Evolutionary conservation across 2,888 invertebrate species (phyloP).

Genomic region (Apeira syringaria): DNA sequence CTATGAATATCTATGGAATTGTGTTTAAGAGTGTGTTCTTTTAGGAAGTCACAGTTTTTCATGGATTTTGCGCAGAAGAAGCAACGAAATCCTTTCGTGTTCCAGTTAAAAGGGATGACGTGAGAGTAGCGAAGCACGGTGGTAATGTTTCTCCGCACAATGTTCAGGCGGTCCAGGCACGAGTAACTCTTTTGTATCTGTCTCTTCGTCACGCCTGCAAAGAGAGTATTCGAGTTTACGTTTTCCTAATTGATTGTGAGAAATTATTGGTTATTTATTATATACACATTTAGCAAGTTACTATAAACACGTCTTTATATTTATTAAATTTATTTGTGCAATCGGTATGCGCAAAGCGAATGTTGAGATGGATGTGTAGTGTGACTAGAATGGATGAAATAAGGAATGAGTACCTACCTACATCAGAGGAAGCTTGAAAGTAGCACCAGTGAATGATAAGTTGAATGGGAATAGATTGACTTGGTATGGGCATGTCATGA

Average conservation of each 20-base stretch:
- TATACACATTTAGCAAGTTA: too few relatives aligned
- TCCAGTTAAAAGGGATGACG: constrained; percentile 63
- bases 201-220: constrained; percentile 56
- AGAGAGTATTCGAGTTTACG: constrained; percentile 39
- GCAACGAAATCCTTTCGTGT: constrained; percentile 59
- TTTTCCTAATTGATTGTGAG: background rate
- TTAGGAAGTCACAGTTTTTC: constrained; percentile 50
- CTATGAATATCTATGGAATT: constrained; percentile 38
- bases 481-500: too few relatives aligned
- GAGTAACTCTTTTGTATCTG: constrained; percentile 37
- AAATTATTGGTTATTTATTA: too few relatives aligned
- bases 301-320: too few relatives aligned
- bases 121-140: constrained; percentile 56
- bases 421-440: too few relatives aligned
- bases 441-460: too few relatives aligned
- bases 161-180: constrained; percentile 50
- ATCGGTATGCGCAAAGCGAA: too few relatives aligned
- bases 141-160: constrained; percentile 52
- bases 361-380: too few relatives aligned
- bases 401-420: too few relatives aligned
- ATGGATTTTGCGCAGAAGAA: constrained; percentile 62
- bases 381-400: too few relatives aligned
- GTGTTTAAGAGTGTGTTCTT: constrained; percentile 54
- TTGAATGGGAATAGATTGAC: too few relatives aligned
- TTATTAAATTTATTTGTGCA: too few relatives aligned